Base-by-base conservation (phyloP, 2,888 invertebrate genomes). In the Ceriagrion tenellum region DNA sequence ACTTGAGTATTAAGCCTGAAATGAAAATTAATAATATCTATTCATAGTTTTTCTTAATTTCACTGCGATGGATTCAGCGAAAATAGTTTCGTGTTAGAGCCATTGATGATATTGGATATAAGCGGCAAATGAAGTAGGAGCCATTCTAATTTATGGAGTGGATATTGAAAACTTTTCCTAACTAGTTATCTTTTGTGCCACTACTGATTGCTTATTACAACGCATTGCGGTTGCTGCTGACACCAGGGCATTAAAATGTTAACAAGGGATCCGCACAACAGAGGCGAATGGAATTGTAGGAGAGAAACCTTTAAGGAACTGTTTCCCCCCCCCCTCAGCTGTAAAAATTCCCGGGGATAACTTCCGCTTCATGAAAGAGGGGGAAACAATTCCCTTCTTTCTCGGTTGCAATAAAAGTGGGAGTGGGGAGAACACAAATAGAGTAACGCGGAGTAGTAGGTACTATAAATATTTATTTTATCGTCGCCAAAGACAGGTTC, bases 381-480 rank as follows among this genome's bases (percentile, higher is more conserved):
- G 35, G 30, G 35, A 81, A 81, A 81, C 81, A 81, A 81, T 13
- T 30, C 81, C 81, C 35, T 81, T 81, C 16, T 20, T 59, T 59
- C 59, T 81, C 35, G 35, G 16, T 16, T 8, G 35, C 13, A 81
- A 35, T 35, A 81, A 81, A 35, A 35, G 4, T n/a, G 30, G 81
- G 35, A 81, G 0, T n/a, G 35, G 0, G 81, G 81, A 35, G 30
- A 30, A 16, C 35, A 35, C 16, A 81, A 18, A 81, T 35, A 81
- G 81, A 35, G 81, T 35, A 81, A 35, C 30, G 35, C 16, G 16
- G 81, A 30, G 35, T 20, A 59, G 59, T 59, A 59, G 59, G 59
- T 81, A 35, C 81, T 30, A 81, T 81, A 81, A 35, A 81, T 81
- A 35, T n/a, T 16, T 35, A 81, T 81, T 81, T 81, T 81, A 81